These are phyloP conservation scores for Eurypyga helias DNA, from an alignment of 2,113 vertebrate genomes.

Conservation along the genomic window DNA sequence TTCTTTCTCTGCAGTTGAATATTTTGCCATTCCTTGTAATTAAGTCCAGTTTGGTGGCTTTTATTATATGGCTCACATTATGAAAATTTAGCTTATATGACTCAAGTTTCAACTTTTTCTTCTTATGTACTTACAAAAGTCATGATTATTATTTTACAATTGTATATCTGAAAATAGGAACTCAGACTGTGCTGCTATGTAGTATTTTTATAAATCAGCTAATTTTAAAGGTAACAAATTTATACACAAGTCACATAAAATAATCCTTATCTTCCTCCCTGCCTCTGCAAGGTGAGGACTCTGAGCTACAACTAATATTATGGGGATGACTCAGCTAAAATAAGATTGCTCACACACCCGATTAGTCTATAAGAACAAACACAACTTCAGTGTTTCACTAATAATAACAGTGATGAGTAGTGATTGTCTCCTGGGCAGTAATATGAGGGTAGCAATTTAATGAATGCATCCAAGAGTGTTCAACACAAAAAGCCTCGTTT, in stretches of 20 bases:
- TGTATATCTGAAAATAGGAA: neutral
- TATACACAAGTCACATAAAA: neutral
- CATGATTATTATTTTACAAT: neutral
- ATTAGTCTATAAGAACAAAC: neutral
- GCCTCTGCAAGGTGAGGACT: neutral
- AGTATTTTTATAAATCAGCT: neutral
- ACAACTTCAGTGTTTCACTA: neutral
- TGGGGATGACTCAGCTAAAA: neutral
- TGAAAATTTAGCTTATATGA: neutral
- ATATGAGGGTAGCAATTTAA: neutral
- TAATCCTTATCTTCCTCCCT: neutral
- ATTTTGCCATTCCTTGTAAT: neutral
- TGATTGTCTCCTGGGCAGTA: neutral
- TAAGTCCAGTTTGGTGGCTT: neutral
- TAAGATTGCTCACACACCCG: neutral
- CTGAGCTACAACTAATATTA: neutral
- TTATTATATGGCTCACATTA: neutral
- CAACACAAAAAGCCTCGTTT: neutral
- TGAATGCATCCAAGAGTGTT: neutral
- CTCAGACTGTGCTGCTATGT: neutral
- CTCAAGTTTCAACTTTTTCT: neutral
- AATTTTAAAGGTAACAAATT: neutral
- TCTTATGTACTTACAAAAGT: neutral
- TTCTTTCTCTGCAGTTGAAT: neutral
- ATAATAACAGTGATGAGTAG: neutral